phyloP scores from a whole-genome alignment of 2,113 vertebrate species.

The Amblyopsis rosae region DNA sequence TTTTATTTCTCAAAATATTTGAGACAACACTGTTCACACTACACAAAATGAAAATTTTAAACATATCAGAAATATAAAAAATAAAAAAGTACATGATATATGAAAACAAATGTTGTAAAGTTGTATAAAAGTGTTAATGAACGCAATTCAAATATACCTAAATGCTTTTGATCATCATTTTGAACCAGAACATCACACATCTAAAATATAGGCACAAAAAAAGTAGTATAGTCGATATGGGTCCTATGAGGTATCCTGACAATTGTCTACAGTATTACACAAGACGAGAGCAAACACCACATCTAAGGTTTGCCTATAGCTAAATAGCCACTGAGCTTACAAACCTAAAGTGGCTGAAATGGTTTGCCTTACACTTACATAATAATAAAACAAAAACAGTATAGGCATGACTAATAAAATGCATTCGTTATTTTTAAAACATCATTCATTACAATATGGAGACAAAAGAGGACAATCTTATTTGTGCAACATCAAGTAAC shows the following conservation, averaged over 20 bases:
- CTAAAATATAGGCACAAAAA: slow-evolving; percentile 27
- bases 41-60: slow-evolving; percentile 10
- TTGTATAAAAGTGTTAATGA: slow-evolving; percentile 17
- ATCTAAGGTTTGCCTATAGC: not conserved
- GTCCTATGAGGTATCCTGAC: slow-evolving; percentile 37
- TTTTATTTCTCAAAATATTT: slow-evolving; percentile 62
- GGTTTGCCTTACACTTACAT: not conserved
- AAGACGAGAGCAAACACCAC: not conserved
- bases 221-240: slow-evolving; percentile 23
- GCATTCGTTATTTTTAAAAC: not conserved
- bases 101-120: slow-evolving; percentile 12
- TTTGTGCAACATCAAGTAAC: no score
- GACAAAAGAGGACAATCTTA: no score
- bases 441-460: not conserved
- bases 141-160: slow-evolving; percentile 16
- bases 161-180: not conserved
- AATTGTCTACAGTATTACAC: not conserved
- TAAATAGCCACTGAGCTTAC: not conserved
- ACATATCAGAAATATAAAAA: slow-evolving; percentile 17
- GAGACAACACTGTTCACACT: slow-evolving; percentile 30
- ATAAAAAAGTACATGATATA: slow-evolving; percentile 53
- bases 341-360: slow-evolving; percentile 1
- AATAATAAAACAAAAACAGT: no score
- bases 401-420: not conserved
- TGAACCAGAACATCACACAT: slow-evolving; percentile 7